A percentile compares a stretch with the other conserved stretches of the same genome.
Evolutionary conservation across 2,888 invertebrate species (phyloP).

Genomic region (Cataglyphis albicans): DNA sequence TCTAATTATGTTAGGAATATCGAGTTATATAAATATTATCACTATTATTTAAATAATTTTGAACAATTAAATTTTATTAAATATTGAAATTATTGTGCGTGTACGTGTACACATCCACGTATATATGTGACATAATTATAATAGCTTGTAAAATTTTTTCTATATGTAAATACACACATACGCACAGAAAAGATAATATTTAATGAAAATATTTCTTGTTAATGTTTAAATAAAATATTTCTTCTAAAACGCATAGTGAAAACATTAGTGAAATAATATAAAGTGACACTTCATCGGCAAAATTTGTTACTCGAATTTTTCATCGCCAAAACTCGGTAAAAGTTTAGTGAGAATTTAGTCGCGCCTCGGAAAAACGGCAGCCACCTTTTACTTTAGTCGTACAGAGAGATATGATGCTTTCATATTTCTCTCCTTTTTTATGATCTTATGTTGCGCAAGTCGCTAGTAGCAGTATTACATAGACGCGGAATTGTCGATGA

Average conservation of each 20-base stretch:
- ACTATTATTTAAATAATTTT: background rate
- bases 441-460: slow-evolving; percentile 53
- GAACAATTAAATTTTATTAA: background rate
- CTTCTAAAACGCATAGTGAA: background rate
- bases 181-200: background rate
- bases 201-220: background rate
- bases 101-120: no score
- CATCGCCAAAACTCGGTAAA: slow-evolving; percentile 63
- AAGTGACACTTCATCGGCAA: slow-evolving; percentile 21
- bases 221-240: background rate
- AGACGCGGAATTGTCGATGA: slow-evolving; percentile 48
- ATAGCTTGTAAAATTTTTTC: background rate
- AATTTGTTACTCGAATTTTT: slow-evolving; percentile 70
- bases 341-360: slow-evolving; percentile 62
- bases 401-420: background rate
- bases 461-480: slow-evolving; percentile 53
- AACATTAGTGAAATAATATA: background rate
- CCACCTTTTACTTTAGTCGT: background rate
- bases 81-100: background rate
- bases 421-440: slow-evolving; percentile 41
- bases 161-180: background rate
- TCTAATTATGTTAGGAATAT: background rate
- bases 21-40: background rate
- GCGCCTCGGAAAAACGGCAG: slow-evolving; percentile 37
- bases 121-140: background rate